Conservation (phyloP, 2,113 vertebrate species). For the Sakesphorus luctuosus region DNA sequence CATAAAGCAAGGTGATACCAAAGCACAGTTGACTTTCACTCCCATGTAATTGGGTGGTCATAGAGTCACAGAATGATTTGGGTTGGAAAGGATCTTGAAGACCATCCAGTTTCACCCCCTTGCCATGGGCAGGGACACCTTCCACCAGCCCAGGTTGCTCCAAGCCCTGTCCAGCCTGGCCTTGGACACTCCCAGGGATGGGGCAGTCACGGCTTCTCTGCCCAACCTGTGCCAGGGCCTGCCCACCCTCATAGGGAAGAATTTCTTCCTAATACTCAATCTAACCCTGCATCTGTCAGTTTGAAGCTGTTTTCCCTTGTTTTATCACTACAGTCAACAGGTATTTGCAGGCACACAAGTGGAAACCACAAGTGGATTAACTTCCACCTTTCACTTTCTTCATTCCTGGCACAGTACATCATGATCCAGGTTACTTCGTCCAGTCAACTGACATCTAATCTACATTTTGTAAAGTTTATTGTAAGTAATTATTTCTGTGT, state of each 20-base stretch:
- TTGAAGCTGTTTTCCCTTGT: not conserved
- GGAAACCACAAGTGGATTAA: not conserved
- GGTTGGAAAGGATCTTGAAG: not conserved
- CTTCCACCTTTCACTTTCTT: not conserved
- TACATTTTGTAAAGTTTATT: not conserved
- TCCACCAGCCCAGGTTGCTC: accelerated
- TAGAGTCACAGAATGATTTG: not conserved
- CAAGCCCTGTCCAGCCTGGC: accelerated
- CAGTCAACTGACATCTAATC: not conserved
- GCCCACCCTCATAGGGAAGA: accelerated
- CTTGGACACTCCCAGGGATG: not conserved
- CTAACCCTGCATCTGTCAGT: accelerated
- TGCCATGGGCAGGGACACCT: not conserved
- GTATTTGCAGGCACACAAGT: not conserved
- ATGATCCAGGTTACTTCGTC: not conserved
- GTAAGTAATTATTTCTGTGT: not conserved
- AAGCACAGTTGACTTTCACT: not conserved
- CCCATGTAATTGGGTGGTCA: not conserved
- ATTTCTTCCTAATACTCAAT: not conserved
- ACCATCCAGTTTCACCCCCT: accelerated
- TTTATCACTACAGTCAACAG: not conserved
- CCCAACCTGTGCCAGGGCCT: not conserved
- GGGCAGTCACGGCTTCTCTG: not conserved
- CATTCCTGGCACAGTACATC: not conserved
- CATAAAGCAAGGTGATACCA: not conserved